These are phyloP conservation scores for Drosophila cracens DNA, from an alignment of 2,888 invertebrate species.

Conservation along the genomic window DNA sequence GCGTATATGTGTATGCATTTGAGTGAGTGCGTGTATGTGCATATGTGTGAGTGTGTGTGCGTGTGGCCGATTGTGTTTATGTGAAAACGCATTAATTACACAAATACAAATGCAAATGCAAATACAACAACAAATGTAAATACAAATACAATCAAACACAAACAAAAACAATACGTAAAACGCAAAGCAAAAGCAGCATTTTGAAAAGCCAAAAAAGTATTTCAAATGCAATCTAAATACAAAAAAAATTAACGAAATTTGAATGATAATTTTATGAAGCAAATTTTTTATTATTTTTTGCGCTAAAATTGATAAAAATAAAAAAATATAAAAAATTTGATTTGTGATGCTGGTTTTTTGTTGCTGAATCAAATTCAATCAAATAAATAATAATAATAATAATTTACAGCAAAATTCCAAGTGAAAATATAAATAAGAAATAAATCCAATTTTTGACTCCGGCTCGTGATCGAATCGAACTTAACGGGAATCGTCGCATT, in stretches of 20 bases:
- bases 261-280: constrained; percentile 26
- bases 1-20: constrained; percentile 39
- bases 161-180: constrained; percentile 64
- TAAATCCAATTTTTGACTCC: constrained; percentile 43
- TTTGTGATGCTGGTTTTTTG: constrained; percentile 64
- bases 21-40: constrained; percentile 24
- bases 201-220: constrained; percentile 54
- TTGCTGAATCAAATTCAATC: constrained; percentile 60
- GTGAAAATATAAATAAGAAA: constrained; percentile 33
- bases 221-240: constrained; percentile 56
- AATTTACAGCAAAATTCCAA: constrained; percentile 40
- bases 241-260: constrained; percentile 21
- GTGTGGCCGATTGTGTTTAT: constrained; percentile 64
- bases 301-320: constrained; percentile 37
- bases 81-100: constrained; percentile 78
- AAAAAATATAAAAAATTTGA: constrained; percentile 37
- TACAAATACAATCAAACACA: constrained; percentile 69
- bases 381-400: constrained; percentile 3
- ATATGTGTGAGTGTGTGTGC: constrained; percentile 40
- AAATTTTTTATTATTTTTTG: constrained; percentile 62
- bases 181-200: constrained; percentile 20
- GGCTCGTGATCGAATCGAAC: constrained; percentile 45
- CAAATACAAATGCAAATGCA: constrained; percentile 54
- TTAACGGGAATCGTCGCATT: constrained; percentile 31
- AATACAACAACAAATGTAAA: constrained; percentile 57